Evolutionary conservation across 2,113 vertebrate species (phyloP), one percentile per base, ranked within the genome.

Genomic region (Nycticebus coucang): DNA sequence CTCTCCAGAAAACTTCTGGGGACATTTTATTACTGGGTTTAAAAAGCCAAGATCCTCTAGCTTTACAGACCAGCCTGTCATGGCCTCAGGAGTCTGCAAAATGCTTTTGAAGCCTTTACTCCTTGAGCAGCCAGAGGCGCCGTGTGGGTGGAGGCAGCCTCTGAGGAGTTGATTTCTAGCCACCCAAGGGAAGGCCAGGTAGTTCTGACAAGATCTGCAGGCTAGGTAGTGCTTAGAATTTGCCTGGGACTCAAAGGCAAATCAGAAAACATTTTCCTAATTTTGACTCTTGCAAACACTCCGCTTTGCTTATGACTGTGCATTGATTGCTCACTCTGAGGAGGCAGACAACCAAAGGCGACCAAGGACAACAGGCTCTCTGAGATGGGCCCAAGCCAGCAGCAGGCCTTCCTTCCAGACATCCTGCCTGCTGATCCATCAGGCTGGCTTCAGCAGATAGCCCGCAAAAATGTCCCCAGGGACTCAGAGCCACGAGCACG

Each of bases 251-350:
- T 79, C 92, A 53, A 85, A 91, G 50, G 87, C 59, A 89, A 89
- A 62, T 94, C 77, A 92, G 89, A 94, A 93, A 91, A 93, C 8
- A 57, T 81, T 55, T 95, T 92, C 37, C 71, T 80, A 30, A 82
- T 86, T 86, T 87, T 89, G 75, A 66, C 50, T 87, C 81, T n/a
- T 85, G 82, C 15, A 80, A 72, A 80, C 75, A 66, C 60, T 87
- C 69, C 15, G 75, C 60, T 91, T 96, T 93, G 64, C 45, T 89
- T 82, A 59, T 90, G 77, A 95, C 60, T 75, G n/a, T 66, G 30
- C 79, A 41, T 89, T 91, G 55, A 68, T 59, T 94, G 69, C 86
- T 85, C 93, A 10, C 91, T 86, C 82, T n/a, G 75, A 95, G 83
- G 59, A 80, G 69, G 91, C 82, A 93, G 64, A 86, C 24, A 33